Evolutionary conservation across 2,113 vertebrate species (phyloP).

Genomic region (Equus quagga): DNA sequence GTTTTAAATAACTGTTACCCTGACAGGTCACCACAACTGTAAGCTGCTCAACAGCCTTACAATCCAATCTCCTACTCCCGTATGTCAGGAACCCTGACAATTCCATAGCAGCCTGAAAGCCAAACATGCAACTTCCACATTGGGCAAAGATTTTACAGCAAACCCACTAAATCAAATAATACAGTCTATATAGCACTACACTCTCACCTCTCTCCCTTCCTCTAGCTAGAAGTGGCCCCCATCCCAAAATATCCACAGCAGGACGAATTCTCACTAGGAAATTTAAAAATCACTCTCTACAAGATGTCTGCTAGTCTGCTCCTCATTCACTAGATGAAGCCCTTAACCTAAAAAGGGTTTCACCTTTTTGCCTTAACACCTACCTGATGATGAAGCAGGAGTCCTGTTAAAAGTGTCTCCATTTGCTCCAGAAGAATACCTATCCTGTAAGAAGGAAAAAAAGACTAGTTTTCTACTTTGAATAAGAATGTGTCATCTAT

Average conservation of each 20-base stretch:
- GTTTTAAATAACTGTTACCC: not conserved
- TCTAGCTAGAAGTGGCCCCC: not conserved
- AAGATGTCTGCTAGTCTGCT: not conserved
- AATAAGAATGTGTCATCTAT: not conserved
- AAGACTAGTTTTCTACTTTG: not conserved
- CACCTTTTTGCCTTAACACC: constrained; percentile 39
- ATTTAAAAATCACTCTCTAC: not conserved
- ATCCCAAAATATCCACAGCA: not conserved
- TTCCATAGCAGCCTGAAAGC: not conserved
- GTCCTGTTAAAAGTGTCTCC: constrained; percentile 54
- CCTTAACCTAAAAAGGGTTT: not conserved
- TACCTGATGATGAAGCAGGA: constrained; percentile 76
- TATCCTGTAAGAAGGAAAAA: constrained; percentile 73
- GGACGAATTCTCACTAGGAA: not conserved
- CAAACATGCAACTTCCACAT: not conserved
- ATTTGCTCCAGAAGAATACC: constrained; percentile 74
- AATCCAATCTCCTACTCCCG: not conserved
- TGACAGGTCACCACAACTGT: not conserved
- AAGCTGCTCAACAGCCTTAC: not conserved
- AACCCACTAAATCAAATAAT: not conserved
- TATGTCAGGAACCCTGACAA: not conserved
- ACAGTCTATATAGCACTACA: not conserved
- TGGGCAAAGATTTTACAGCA: not conserved
- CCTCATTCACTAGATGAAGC: not conserved
- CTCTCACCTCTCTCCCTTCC: not conserved